A percentile compares a stretch with the other conserved stretches of the same genome.
Conservation (phyloP, 2,888 invertebrate genomes). For the Ormyrus rosae region DNA sequence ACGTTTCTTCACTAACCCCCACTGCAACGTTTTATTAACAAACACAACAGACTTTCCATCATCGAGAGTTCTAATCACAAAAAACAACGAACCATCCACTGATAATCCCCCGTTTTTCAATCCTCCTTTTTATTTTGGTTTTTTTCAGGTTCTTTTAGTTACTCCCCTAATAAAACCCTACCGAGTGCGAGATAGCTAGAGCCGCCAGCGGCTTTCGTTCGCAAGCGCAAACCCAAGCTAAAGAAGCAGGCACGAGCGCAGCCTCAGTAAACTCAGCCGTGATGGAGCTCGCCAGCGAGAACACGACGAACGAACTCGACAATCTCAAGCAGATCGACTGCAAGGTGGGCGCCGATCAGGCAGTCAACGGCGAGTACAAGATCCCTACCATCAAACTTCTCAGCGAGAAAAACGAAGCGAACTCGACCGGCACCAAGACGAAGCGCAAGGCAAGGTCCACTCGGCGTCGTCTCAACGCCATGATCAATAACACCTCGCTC, state of each 20-base stretch:
- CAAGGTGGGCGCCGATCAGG: conserved; percentile 53
- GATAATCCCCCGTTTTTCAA: conserved; percentile 10
- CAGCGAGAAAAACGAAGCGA: not conserved
- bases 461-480: conserved; percentile 69
- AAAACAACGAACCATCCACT: not conserved
- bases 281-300: not conserved
- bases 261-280: not conserved
- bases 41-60: too few relatives aligned
- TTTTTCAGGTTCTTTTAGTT: conserved; percentile 50
- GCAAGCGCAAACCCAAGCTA: not conserved
- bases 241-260: conserved; percentile 11
- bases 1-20: too few relatives aligned
- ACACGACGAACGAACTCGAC: conserved; percentile 50
- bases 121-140: conserved; percentile 32
- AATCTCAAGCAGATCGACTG: conserved; percentile 59
- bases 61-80: too few relatives aligned
- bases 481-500: conserved; percentile 71
- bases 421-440: conserved; percentile 59
- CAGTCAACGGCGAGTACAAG: not conserved
- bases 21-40: too few relatives aligned
- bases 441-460: conserved; percentile 71
- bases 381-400: not conserved
- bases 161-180: conserved; percentile 42
- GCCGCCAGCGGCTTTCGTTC: not conserved
- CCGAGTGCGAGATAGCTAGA: conserved; percentile 47